These are phyloP conservation scores for Leptocoma aspasia DNA, from an alignment of 2,113 vertebrate genomes.

Conservation along the genomic window DNA sequence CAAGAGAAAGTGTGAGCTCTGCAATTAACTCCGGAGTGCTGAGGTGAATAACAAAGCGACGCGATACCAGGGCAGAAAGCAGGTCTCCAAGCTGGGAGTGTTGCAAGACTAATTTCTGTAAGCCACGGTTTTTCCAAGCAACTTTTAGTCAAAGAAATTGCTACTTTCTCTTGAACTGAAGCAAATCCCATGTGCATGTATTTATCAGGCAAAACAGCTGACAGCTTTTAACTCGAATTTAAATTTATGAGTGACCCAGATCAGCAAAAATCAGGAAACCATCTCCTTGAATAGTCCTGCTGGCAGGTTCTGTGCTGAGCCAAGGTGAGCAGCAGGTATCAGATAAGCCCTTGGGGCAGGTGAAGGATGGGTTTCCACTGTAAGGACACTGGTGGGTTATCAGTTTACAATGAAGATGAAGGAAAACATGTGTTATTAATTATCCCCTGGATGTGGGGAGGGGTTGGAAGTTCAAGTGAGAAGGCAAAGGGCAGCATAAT, in stretches of 20 bases:
- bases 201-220: neutral
- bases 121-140: neutral
- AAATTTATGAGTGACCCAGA: neutral
- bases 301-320: neutral
- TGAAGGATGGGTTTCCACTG: neutral
- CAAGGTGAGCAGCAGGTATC: neutral
- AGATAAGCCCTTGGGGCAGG: neutral
- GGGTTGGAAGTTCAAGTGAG: neutral
- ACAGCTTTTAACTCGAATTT: neutral
- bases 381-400: neutral
- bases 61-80: neutral
- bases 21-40: constrained; percentile 15
- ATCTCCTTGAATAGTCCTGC: neutral
- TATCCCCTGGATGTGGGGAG: neutral
- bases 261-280: neutral
- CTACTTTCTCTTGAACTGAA: neutral
- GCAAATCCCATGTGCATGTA: neutral
- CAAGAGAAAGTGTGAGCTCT: constrained; percentile 52
- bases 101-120: neutral
- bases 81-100: neutral
- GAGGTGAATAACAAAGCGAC: constrained; percentile 44
- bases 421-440: neutral
- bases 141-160: neutral
- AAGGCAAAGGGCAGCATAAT: neutral
- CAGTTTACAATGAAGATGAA: neutral